phyloP scores from a whole-genome alignment of 2,113 vertebrate genomes.

The Psittacula cyanocephala region DNA sequence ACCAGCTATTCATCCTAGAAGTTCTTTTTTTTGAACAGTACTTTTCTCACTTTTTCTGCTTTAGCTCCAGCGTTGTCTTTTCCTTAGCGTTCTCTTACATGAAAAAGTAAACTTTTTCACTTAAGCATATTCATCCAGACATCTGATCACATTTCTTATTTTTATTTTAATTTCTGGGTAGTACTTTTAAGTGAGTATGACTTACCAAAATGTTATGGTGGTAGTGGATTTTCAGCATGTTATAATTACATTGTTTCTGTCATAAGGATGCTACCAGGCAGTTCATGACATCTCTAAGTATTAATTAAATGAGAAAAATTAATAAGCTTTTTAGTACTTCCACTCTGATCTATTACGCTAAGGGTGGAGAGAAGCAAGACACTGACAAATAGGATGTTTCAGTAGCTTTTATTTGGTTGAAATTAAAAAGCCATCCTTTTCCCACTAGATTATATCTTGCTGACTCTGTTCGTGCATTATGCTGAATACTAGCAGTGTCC shows the following conservation, averaged over 20 bases:
- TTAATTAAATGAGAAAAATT: not conserved
- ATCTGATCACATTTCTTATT: not conserved
- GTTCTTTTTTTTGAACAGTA: not conserved
- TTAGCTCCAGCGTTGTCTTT: not conserved
- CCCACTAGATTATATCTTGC: not conserved
- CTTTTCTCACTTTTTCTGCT: not conserved
- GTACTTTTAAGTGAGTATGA: not conserved
- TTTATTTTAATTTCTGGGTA: not conserved
- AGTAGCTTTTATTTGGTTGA: not conserved
- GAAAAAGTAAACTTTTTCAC: not conserved
- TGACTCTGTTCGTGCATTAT: not conserved
- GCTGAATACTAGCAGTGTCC: not conserved
- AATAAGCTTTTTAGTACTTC: not conserved
- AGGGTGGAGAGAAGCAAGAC: not conserved
- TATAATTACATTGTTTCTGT: not conserved
- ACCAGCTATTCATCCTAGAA: not conserved
- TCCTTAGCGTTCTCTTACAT: not conserved
- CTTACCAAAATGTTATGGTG: not conserved
- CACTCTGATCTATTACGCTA: not conserved
- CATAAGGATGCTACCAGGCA: not conserved
- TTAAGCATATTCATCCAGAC: not conserved
- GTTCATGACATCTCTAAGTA: not conserved
- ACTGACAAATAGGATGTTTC: not conserved
- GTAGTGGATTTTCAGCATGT: not conserved
- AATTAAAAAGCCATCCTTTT: not conserved